Evolutionary conservation across 1,140 invertebrate species (phyloP).

Genomic region (Arion vulgaris): DNA sequence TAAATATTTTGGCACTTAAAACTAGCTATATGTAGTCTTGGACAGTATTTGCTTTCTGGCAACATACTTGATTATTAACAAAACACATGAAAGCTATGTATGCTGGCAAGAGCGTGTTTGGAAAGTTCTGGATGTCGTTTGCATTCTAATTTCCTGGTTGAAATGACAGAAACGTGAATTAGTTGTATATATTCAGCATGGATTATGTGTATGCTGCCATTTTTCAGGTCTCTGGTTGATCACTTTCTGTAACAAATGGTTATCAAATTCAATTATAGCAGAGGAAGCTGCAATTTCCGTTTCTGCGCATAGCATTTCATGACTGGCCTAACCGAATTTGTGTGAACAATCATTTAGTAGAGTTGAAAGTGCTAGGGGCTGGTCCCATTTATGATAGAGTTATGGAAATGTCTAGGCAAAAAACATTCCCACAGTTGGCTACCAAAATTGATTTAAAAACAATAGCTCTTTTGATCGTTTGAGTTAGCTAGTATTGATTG

Average conservation of each 20-base stretch:
- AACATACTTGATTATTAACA: too few species aligned
- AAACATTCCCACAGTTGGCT: neutral
- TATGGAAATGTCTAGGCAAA: constrained; percentile 10
- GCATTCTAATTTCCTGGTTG: neutral
- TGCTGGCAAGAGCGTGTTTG: neutral
- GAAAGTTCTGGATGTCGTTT: neutral
- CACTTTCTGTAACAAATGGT: neutral
- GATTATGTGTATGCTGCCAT: neutral
- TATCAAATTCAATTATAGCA: neutral
- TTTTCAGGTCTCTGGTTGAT: neutral
- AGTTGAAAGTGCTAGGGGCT: neutral
- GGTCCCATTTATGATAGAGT: neutral
- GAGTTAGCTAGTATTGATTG: neutral
- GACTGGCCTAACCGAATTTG: neutral
- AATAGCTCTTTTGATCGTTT: neutral
- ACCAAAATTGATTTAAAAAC: constrained; percentile 2
- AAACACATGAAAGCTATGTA: too few species aligned
- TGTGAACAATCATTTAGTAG: neutral
- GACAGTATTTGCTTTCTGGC: too few species aligned
- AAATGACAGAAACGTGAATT: neutral
- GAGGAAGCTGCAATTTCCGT: neutral
- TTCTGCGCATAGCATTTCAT: neutral
- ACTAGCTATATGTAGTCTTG: too few species aligned
- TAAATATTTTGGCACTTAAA: too few species aligned
- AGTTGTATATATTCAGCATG: neutral